Conservation (phyloP, 2,888 invertebrate genomes). For the Apoda limacodes region DNA sequence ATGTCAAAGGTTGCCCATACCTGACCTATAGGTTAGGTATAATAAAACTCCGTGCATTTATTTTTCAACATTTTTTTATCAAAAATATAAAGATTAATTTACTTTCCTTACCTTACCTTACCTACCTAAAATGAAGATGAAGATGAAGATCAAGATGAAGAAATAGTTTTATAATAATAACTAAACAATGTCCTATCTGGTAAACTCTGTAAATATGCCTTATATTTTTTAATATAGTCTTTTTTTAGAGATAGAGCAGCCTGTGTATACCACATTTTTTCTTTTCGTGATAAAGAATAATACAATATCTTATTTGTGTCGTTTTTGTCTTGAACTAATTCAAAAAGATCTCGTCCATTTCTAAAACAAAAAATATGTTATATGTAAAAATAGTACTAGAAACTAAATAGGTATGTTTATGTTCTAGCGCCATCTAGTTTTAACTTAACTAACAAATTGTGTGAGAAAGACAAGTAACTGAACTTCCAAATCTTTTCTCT, state of each 20-base stretch:
- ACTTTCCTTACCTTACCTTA: too few relatives aligned
- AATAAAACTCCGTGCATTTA: too few relatives aligned
- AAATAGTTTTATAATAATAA: conserved; percentile 30
- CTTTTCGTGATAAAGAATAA: conserved; percentile 24
- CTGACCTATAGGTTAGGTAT: too few relatives aligned
- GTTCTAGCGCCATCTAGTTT: too few relatives aligned
- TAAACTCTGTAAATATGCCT: conserved; percentile 42
- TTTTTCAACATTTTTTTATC: too few relatives aligned
- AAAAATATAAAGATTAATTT: too few relatives aligned
- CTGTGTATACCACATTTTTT: conserved; percentile 32
- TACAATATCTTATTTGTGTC: conserved; percentile 23
- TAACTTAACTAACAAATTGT: background rate
- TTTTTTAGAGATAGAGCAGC: conserved; percentile 38
- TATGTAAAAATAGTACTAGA: too few relatives aligned
- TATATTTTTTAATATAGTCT: conserved; percentile 42
- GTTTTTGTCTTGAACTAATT: conserved; percentile 24
- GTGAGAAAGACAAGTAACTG: background rate
- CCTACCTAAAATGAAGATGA: conserved; percentile 4
- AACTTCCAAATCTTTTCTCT: too few relatives aligned
- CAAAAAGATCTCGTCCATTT: conserved; percentile 35
- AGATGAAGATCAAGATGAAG: conserved; percentile 1
- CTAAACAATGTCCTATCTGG: conserved; percentile 34
- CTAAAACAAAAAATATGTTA: conserved; percentile 1
- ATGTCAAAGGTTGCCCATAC: too few relatives aligned
- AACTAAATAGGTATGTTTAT: too few relatives aligned